Base-by-base conservation (phyloP, 92 coral and sea anemone species). In the Porites rus region DNA sequence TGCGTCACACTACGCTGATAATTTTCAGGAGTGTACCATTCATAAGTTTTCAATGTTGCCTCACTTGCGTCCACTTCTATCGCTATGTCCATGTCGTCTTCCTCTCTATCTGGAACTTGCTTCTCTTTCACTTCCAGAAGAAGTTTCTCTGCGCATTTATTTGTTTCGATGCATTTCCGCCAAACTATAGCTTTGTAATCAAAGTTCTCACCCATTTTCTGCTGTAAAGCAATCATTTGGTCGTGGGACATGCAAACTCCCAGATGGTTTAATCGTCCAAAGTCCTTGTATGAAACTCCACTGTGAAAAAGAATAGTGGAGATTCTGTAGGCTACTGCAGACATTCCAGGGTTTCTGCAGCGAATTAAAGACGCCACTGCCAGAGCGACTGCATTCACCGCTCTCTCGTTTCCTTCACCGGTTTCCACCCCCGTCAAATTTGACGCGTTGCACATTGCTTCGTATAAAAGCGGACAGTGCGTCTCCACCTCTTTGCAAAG, bases 31-130 rank as follows among this genome's bases (percentile, higher is more conserved):
- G 7, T 64, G 82, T 78, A 86, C 86, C 77, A 63, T 72, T 64
- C 50, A 79, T 85, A 85, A 69, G 17, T 28, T 53, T 70, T 85
- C 10, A 89, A 50, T 46, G 63, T 13, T 4, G 75, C 88, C 50
- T 88, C 80, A 17, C 24, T 58, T 16, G 78, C 46, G 69, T 89
- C 84, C 2, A 77, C 61, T 11, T 60, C 64, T 10, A 82, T 3
- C n/a, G n/a, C 78, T 21, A 89, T 6, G 38, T 76, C 89, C 92
- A 89, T 89, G 72, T 89, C 90, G 46, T 90, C 91, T 9, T 86
- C 85, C 10, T 54, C 70, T 53, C 61, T 73, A 17, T 71, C 21
- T 9, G 75, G 79, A 18, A 84, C n/a, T 52, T 89, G 89, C 85
- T 78, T 89, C 74, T 68, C 80, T 31, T 18, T 12, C 18, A 84